phyloP scores from a whole-genome alignment of 2,113 vertebrate species.

The Vicugna pacos region DNA sequence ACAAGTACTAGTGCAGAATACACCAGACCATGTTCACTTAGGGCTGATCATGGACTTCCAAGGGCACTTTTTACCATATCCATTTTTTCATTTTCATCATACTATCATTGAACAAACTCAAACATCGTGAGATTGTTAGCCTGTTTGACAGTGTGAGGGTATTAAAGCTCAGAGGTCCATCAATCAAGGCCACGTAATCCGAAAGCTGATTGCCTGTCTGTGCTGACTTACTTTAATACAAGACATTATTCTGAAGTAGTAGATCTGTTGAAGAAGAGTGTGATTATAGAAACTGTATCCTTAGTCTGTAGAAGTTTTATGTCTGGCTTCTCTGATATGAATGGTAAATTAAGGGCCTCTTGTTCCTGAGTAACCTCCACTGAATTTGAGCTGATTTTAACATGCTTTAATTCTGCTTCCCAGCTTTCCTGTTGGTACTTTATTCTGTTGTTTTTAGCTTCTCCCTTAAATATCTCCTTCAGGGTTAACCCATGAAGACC shows the following conservation, averaged over 20 bases:
- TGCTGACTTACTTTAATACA: constrained; percentile 22
- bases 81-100: neutral
- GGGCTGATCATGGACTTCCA: neutral
- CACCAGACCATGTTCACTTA: neutral
- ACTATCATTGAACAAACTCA: constrained; percentile 3
- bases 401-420: neutral
- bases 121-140: neutral
- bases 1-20: neutral
- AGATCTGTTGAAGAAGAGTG: neutral
- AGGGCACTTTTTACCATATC: neutral
- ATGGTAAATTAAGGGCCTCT: neutral
- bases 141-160: neutral
- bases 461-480: neutral
- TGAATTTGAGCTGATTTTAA: neutral
- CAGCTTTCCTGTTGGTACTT: neutral
- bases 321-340: neutral
- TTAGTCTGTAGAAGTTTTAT: constrained; percentile 32
- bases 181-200: neutral
- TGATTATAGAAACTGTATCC: constrained; percentile 9
- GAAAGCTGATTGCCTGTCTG: neutral
- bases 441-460: constrained; percentile 35
- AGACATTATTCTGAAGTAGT: constrained; percentile 39
- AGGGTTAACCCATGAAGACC: neutral
- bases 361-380: neutral
- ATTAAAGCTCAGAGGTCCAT: neutral